Evolutionary conservation across 2,113 vertebrate species (phyloP).

Genomic region (Pipa parva): DNA sequence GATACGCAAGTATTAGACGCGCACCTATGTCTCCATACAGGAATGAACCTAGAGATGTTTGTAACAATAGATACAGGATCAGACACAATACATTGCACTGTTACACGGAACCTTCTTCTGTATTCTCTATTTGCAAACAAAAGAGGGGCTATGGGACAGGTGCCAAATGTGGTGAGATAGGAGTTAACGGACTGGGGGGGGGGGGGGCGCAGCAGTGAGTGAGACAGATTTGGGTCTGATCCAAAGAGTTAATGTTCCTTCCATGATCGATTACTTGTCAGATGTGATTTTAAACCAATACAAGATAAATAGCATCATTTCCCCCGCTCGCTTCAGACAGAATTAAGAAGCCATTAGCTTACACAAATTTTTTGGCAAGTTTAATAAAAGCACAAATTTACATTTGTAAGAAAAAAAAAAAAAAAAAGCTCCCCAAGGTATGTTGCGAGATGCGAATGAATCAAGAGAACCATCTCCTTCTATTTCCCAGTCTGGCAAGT

Average conservation of each 20-base stretch:
- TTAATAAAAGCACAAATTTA: conserved; percentile 62
- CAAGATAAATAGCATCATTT: conserved; percentile 80
- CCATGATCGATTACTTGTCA: conserved; percentile 81
- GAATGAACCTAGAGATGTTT: too few relatives aligned
- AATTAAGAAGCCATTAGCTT: conserved; percentile 80
- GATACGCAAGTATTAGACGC: too few relatives aligned
- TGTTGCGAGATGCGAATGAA: conserved; percentile 49
- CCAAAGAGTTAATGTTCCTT: conserved; percentile 85
- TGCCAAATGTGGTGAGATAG: conserved; percentile 61
- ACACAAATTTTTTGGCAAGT: conserved; percentile 78
- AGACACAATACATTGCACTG: neutral
- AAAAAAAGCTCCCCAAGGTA: conserved; percentile 58
- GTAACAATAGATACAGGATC: neutral
- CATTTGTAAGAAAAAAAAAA: conserved; percentile 53
- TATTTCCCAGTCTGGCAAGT: neutral
- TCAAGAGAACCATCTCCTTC: conserved; percentile 19
- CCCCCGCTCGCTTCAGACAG: conserved; percentile 69
- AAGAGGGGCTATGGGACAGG: conserved; percentile 29
- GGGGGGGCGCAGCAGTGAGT: conserved; percentile 47
- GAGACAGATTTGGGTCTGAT: conserved; percentile 71
- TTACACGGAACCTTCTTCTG: conserved; percentile 11
- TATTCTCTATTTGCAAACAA: conserved; percentile 39
- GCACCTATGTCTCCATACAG: too few relatives aligned
- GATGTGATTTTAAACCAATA: conserved; percentile 77
- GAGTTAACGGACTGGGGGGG: conserved; percentile 60